Evolutionary conservation across 2,113 vertebrate genomes (phyloP).

Genomic region (Trichechus manatus): DNA sequence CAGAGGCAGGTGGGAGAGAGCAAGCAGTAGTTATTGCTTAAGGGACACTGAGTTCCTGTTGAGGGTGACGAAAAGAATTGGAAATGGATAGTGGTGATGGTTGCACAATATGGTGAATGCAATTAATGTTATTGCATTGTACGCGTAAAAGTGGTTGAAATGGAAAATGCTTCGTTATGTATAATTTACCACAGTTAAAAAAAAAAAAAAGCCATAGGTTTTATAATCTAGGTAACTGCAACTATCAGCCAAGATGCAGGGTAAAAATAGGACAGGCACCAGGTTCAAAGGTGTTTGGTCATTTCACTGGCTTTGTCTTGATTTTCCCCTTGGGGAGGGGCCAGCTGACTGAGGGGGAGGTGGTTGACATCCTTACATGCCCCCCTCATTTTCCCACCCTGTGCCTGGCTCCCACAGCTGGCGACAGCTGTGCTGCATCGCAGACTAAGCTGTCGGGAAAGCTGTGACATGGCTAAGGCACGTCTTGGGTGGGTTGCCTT

Average conservation of each 20-base stretch:
- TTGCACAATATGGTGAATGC: no score
- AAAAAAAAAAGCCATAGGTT: not conserved
- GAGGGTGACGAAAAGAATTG: no score
- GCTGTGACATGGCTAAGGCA: not conserved
- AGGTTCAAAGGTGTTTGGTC: not conserved
- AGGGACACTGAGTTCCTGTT: no score
- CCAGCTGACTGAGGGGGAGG: not conserved
- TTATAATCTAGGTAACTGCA: not conserved
- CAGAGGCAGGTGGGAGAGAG: no score
- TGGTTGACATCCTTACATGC: not conserved
- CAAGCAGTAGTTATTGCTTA: no score
- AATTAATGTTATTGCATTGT: no score
- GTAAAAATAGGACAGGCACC: not conserved
- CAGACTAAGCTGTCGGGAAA: not conserved
- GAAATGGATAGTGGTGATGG: no score
- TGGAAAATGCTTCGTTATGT: not conserved
- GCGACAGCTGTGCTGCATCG: slow-evolving; percentile 4
- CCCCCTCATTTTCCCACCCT: not conserved
- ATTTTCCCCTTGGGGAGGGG: not conserved
- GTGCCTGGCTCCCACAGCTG: not conserved
- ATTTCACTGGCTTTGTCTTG: not conserved
- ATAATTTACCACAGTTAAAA: not conserved
- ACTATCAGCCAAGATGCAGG: not conserved
- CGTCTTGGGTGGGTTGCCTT: not conserved
- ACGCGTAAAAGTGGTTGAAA: no score